These are phyloP conservation scores for Synergus japonicus DNA, from an alignment of 2,888 invertebrate species.

Conservation along the genomic window DNA sequence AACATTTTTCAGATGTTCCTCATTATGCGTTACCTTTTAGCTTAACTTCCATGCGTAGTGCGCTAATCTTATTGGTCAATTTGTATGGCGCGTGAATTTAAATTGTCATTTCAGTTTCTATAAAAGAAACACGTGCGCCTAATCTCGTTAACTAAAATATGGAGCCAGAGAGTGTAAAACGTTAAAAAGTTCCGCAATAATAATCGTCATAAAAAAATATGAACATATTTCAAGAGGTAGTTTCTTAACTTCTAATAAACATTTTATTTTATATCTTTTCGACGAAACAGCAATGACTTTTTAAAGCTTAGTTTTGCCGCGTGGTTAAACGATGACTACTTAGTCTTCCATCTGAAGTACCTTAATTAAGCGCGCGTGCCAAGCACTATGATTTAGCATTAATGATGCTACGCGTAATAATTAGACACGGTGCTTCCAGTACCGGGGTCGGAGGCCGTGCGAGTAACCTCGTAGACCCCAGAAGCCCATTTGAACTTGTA, in stretches of 20 bases:
- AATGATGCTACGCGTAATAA: constrained; percentile 24
- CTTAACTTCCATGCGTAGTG: no score
- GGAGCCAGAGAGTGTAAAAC: no score
- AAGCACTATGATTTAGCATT: constrained; percentile 29
- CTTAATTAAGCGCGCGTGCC: constrained; percentile 20
- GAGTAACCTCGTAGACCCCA: constrained; percentile 18
- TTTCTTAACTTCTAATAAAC: neutral
- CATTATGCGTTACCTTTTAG: no score
- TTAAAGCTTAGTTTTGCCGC: neutral
- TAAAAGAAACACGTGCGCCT: neutral
- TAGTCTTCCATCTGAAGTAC: neutral
- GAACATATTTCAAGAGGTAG: neutral
- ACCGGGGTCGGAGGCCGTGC: neutral
- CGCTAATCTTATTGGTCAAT: no score
- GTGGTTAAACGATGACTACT: constrained; percentile 9
- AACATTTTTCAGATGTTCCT: no score
- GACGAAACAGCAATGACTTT: neutral
- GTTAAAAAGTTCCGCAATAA: no score
- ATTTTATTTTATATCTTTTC: neutral
- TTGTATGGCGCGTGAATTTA: no score
- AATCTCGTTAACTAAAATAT: no score
- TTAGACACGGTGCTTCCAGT: constrained; percentile 25
- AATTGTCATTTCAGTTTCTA: no score
- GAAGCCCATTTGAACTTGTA: constrained; percentile 6
- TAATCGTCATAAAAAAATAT: no score